Conservation (phyloP, 2,113 vertebrate species). For the Ariopsis seemanni region DNA sequence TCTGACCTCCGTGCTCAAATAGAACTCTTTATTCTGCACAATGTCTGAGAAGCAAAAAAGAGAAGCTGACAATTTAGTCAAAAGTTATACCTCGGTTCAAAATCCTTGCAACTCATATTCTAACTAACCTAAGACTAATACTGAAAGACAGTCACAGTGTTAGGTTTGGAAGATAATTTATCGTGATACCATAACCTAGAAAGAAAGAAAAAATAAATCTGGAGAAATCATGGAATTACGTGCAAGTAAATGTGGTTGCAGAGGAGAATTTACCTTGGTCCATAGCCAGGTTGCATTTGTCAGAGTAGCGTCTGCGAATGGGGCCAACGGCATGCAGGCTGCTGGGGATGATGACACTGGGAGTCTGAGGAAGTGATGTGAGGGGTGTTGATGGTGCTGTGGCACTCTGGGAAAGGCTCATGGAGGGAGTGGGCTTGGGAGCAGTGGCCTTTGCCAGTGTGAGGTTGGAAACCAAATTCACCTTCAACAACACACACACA, state of each 20-base stretch:
- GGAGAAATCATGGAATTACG: background rate
- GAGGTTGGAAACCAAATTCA: slow-evolving; percentile 87
- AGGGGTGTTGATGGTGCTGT: slow-evolving; percentile 91
- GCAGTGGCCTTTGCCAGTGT: slow-evolving; percentile 85
- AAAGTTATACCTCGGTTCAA: background rate
- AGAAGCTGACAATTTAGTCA: background rate
- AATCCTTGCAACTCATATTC: background rate
- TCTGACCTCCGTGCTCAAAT: slow-evolving; percentile 95
- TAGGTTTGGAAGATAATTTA: background rate
- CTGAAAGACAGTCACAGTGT: background rate
- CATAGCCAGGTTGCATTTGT: slow-evolving; percentile 91
- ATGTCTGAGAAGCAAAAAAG: slow-evolving; percentile 78
- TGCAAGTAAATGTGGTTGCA: background rate
- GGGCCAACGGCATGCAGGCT: slow-evolving; percentile 89
- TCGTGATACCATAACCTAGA: background rate
- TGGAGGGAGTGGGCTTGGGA: slow-evolving; percentile 83
- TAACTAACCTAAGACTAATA: background rate
- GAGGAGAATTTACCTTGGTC: slow-evolving; percentile 83
- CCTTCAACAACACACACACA: slow-evolving; percentile 64
- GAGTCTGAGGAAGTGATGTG: slow-evolving; percentile 86
- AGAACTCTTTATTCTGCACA: slow-evolving; percentile 98
- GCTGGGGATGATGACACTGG: slow-evolving; percentile 90
- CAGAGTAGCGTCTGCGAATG: slow-evolving; percentile 88
- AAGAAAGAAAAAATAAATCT: background rate
- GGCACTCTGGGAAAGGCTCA: slow-evolving; percentile 95